Evolutionary conservation across 1,140 invertebrate genomes (phyloP).

Genomic region (Brachionus calyciflorus): DNA sequence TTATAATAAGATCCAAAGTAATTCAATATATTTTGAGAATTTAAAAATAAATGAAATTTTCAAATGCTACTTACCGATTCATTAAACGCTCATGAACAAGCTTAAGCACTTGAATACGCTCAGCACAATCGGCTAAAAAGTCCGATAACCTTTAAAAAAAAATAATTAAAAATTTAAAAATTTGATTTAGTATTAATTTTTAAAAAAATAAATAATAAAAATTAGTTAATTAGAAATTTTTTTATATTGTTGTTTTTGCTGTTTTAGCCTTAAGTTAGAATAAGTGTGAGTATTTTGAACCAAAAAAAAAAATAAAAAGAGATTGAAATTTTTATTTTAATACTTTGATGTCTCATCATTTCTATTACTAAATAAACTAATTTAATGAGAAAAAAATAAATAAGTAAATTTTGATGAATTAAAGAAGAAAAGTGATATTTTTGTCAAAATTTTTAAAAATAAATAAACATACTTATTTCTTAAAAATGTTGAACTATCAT

Average conservation of each 20-base stretch:
- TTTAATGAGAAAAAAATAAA: not conserved
- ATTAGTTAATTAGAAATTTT: too few species aligned
- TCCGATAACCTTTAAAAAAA: conserved; percentile 73
- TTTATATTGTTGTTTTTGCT: too few species aligned
- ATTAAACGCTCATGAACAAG: conserved; percentile 84
- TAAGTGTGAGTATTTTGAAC: too few species aligned
- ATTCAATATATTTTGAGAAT: too few species aligned
- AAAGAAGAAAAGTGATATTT: not conserved
- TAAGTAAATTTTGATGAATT: too few species aligned
- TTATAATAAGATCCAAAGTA: not conserved
- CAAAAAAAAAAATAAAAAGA: too few species aligned
- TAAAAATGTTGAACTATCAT: conserved; percentile 79
- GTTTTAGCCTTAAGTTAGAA: too few species aligned
- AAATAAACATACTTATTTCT: conserved; percentile 70
- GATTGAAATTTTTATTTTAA: too few species aligned
- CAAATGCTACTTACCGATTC: conserved; percentile 74
- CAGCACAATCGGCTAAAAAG: conserved; percentile 90
- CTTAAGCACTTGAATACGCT: conserved; percentile 88
- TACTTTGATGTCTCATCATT: conserved; percentile 47
- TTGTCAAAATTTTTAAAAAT: not conserved
- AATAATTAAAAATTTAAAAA: not conserved
- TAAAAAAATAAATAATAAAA: too few species aligned
- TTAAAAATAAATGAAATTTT: too few species aligned
- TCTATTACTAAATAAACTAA: not conserved
- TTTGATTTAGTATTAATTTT: too few species aligned